These are phyloP conservation scores for Nymphalis urticae DNA, from an alignment of 2,888 invertebrate species.

Conservation along the genomic window DNA sequence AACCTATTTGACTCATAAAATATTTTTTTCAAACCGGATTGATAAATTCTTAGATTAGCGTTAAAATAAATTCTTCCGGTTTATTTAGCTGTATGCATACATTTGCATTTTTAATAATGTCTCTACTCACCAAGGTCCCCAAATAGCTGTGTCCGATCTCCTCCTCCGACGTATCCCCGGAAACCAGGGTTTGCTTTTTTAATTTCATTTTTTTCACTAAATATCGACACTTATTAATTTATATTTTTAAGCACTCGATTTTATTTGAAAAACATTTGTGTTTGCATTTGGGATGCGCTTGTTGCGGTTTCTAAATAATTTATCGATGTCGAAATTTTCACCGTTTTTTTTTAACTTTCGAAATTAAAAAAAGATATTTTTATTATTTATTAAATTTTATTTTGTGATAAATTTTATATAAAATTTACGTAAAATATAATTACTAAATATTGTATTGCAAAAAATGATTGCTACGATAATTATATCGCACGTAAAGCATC, in stretches of 20 bases:
- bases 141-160: slow-evolving; percentile 76
- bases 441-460: no score
- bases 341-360: not conserved
- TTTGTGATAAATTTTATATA: no score
- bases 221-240: slow-evolving; percentile 6
- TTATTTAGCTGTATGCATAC: no score
- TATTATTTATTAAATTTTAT: no score
- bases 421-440: no score
- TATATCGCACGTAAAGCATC: not conserved
- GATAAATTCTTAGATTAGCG: no score
- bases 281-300: slow-evolving; percentile 2
- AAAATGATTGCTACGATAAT: no score
- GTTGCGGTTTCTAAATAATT: not conserved
- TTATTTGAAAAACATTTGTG: slow-evolving; percentile 3
- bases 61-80: no score
- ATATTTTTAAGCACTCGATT: slow-evolving; percentile 3
- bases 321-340: not conserved
- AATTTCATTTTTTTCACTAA: slow-evolving; percentile 57
- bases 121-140: slow-evolving; percentile 74
- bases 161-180: slow-evolving; percentile 75
- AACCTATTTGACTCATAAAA: no score
- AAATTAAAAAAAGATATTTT: not conserved
- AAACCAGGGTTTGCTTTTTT: slow-evolving; percentile 60
- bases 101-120: not conserved
- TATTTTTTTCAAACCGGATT: no score